Base-by-base conservation (phyloP, 2,797 vertebrate species). In the Vespertilio murinus region DNA sequence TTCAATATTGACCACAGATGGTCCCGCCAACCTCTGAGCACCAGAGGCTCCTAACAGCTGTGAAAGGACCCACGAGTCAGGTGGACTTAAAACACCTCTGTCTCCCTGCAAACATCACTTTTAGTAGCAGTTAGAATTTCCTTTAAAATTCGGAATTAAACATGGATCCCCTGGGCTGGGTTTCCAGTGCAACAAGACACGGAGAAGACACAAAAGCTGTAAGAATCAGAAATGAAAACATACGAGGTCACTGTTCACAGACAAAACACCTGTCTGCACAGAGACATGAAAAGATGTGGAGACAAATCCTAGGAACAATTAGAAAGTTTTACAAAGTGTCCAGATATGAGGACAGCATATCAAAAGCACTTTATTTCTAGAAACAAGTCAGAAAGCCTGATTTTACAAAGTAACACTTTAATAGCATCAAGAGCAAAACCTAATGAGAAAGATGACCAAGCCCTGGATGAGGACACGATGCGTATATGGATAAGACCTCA, bases 251-350 rank as follows among this genome's bases (percentile, higher is more conserved):
- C 23, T 12, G 28, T 22, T 54, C 11, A 18, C 0, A 22, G 20
- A 28, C 2, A 13, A 22, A 47, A 10, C 25, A 9, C n/a, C 20
- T 0, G 0, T 49, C n/a, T 18, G 7, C 38, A 30, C 0, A 67
- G 20, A 42, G 23, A 14, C 56, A 20, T 2, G 22, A 28, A 38
- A 47, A 25, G 8, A 20, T 14, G n/a, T 73, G 7, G 35, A 85
- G 35, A 42, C 65, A 18, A 4, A 8, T 22, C 49, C 59, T 11
- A 25, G 49, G 17, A 40, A 54, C 30, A 64, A 12, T 8, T 13
- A 45, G 64, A 40, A 56, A 42, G n/a, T 14, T 33, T 35, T 10
- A 35, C 25, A 2, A n/a, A 49, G 47, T 9, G 1, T 42, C 33
- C 42, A n/a, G 28, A 17, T 14, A 4, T 3, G 25, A 61, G 16